A percentile compares a stretch with the other conserved stretches of the same genome.
Evolutionary conservation across 2,888 invertebrate species (phyloP).

Genomic region (Erebia epiphron): DNA sequence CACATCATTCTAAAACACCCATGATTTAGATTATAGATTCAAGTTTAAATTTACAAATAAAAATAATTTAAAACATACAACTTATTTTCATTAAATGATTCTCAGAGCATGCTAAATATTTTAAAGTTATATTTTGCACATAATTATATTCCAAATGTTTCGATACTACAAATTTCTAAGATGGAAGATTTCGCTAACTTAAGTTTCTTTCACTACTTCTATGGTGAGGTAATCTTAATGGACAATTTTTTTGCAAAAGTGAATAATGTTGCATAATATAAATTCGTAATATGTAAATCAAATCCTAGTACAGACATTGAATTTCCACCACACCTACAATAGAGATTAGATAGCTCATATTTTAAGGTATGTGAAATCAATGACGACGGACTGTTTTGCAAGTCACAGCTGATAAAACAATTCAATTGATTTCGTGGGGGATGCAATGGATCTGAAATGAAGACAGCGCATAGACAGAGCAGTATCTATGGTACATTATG

Average conservation of each 20-base stretch:
- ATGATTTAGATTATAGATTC: conserved; percentile 11
- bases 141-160: neutral
- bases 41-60: conserved; percentile 8
- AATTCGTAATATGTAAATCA: neutral
- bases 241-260: neutral
- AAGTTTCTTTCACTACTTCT: conserved; percentile 1
- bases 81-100: conserved; percentile 17
- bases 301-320: neutral
- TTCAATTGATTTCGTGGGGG: too few relatives aligned
- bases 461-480: too few relatives aligned
- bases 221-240: neutral
- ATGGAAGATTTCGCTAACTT: conserved; percentile 5
- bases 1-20: conserved; percentile 27
- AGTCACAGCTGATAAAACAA: neutral
- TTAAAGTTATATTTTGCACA: conserved; percentile 3
- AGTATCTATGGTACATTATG: too few relatives aligned
- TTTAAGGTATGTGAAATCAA: neutral
- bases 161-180: conserved; percentile 1
- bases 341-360: neutral
- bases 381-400: too few relatives aligned
- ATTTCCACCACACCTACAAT: neutral
- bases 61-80: conserved; percentile 16
- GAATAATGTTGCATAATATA: neutral
- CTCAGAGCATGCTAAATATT: conserved; percentile 30
- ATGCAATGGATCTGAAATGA: too few relatives aligned